Evolutionary conservation across 2,113 vertebrate genomes (phyloP).

Genomic region (Dendrocopos noguchii): DNA sequence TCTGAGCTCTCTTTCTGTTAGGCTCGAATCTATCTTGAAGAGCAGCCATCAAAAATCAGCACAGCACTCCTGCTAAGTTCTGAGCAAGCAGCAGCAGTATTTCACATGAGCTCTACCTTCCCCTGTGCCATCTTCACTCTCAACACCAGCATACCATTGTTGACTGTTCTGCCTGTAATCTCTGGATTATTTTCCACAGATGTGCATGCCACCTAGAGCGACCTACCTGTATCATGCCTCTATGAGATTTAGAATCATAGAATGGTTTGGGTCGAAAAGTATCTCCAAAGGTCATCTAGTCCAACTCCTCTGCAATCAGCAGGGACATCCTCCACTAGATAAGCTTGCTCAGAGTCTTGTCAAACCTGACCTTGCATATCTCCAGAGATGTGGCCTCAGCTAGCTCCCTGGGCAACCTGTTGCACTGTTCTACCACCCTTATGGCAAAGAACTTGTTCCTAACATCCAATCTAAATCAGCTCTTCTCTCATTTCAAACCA

Average conservation of each 20-base stretch:
- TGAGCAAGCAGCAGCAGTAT: not conserved
- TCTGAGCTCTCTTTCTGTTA: not conserved
- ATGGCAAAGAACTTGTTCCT: too few relatives aligned
- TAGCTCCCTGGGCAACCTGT: too few relatives aligned
- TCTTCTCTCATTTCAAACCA: too few relatives aligned
- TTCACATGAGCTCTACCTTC: not conserved
- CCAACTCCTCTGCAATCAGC: too few relatives aligned
- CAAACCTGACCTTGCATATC: too few relatives aligned
- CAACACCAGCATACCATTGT: not conserved
- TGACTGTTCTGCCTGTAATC: not conserved
- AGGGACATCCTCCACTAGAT: too few relatives aligned
- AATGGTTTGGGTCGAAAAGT: too few relatives aligned
- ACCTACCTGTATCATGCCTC: not conserved
- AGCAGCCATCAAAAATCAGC: not conserved
- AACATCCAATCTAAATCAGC: too few relatives aligned
- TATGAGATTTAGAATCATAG: not conserved
- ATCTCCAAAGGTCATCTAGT: too few relatives aligned
- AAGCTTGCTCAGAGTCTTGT: too few relatives aligned
- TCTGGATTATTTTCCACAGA: not conserved
- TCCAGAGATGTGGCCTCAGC: too few relatives aligned
- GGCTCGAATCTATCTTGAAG: not conserved
- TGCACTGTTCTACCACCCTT: too few relatives aligned
- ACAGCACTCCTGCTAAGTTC: not conserved
- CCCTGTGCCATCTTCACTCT: not conserved
- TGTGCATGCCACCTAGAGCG: not conserved